Evolutionary conservation across 1,140 invertebrate species (phyloP), one percentile per base, ranked within the genome.

Genomic region (Hylaeus anthracinus): DNA sequence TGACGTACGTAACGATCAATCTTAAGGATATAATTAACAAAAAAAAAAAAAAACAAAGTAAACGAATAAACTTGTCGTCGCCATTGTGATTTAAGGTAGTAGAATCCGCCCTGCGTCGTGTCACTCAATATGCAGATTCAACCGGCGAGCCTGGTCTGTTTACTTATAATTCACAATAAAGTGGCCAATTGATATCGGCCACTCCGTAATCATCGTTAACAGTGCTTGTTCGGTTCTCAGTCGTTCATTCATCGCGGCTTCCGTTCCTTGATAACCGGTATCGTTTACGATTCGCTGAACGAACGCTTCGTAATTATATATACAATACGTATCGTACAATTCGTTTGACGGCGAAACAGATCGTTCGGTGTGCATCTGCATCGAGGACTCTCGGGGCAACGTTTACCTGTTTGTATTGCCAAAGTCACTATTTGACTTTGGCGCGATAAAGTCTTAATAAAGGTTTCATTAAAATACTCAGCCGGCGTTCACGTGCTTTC

Each of bases 401-500:
- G 79, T 86, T 87, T 86, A 84, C 84, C 86, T 87, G 82, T 88
- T 90, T 89, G 86, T 89, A 88, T 88, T 85, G 82, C 88, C 83
- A 80, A 85, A 81, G 88, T 84, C 87, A 82, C 82, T 86, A 87
- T 89, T 89, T 88, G 88, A 82, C 88, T 88, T 85, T 85, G 83
- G 84, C 80, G 72, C 81, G 78, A 88, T 87, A 88, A 90, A 90
- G 79, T 88, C 87, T 79, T 91, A 91, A 91, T 91, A 91, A 91
- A 91, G 88, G 90, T 91, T 91, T 91, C 86, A 91, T 89, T 91
- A 86, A 90, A 90, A 89, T 87, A 87, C 80, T 39, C 41, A 73
- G 8, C 8, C 26, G 10, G 41, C 5, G 26, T 39, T 37, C 15
- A 45, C 37, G 15, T 58, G 8, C 12, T 14, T 41, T 51, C 15